Evolutionary conservation across 2,113 vertebrate species (phyloP), one percentile per base, ranked within the genome.

Genomic region (Centropus unirufus): DNA sequence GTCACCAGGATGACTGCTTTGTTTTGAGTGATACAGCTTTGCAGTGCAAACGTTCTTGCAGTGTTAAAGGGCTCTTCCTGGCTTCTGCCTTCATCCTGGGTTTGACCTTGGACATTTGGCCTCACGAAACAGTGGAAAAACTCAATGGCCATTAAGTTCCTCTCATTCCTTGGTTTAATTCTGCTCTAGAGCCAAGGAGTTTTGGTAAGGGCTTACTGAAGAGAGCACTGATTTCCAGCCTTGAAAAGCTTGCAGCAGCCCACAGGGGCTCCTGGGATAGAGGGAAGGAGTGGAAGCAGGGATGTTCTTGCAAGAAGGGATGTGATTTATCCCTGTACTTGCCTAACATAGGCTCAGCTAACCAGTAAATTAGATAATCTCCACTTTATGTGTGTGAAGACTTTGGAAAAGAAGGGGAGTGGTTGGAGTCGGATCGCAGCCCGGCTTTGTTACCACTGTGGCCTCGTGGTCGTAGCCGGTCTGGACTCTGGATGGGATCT

Each of bases 361-460:
- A 19, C 15, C 3, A 57, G 62, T 30, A 61, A 19, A 42, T 57
- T 21, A 67, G 58, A 86, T 64, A 9, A 44, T 36, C 86, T 61
- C 29, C 58, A 9, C 15, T 47, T 49, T 20, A 2, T n/a, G 30
- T 22, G 47, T 21, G 47, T 36, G 30, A 16, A 52, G 79, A 8
- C 58, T 47, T 47, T 64, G 72, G 67, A 34, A 29, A 29, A 59
- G 83, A n/a, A 11, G 54, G 42, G 87, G 21, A 67, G 27, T 0
- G 9, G 2, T 72, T 46, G 67, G 79, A n/a, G 29, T 24, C 24
- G 3, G 16, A 11, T 34, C 0, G 4, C 44, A 68, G 75, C 63
- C 44, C 47, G 34, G 57, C 62, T 34, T 2, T 0, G 0, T n/a
- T 62, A 4, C 2, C 1, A 1, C 30, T 34, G 32, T 2, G 29